phyloP scores from a whole-genome alignment of 1,140 invertebrate species.

The Panulirus ornatus region DNA sequence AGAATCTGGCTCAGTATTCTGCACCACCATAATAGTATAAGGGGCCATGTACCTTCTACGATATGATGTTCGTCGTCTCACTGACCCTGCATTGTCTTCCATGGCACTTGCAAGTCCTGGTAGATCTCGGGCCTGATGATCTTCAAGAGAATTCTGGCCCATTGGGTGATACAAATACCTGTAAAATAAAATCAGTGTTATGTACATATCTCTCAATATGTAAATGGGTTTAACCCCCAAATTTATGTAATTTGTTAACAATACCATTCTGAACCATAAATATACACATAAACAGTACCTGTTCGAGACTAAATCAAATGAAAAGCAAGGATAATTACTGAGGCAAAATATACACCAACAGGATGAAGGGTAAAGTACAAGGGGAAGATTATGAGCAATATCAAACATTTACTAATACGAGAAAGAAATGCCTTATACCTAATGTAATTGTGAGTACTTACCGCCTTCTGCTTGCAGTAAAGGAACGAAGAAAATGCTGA shows the following conservation, averaged over 20 bases:
- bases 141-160: constrained; percentile 45
- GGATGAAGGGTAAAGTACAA: no score
- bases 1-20: constrained; percentile 52
- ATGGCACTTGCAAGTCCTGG: constrained; percentile 8
- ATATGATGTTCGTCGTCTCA: constrained; percentile 19
- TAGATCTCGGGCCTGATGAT: constrained; percentile 11
- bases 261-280: no score
- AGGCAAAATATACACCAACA: no score
- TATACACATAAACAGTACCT: no score
- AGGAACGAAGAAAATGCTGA: constrained; percentile 56
- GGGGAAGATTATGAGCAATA: no score
- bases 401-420: no score
- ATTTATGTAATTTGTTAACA: no score
- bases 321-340: no score
- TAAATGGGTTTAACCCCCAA: no score
- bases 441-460: no score
- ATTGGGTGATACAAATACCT: constrained; percentile 65
- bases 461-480: constrained; percentile 36
- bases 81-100: constrained; percentile 3
- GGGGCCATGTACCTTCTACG: constrained; percentile 58
- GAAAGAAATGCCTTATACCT: no score
- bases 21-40: constrained; percentile 63
- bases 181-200: constrained; percentile 17
- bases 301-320: no score
- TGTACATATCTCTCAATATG: not conserved